These are phyloP conservation scores for Sussaba pulchella DNA, from an alignment of 2,888 invertebrate genomes.

Conservation along the genomic window DNA sequence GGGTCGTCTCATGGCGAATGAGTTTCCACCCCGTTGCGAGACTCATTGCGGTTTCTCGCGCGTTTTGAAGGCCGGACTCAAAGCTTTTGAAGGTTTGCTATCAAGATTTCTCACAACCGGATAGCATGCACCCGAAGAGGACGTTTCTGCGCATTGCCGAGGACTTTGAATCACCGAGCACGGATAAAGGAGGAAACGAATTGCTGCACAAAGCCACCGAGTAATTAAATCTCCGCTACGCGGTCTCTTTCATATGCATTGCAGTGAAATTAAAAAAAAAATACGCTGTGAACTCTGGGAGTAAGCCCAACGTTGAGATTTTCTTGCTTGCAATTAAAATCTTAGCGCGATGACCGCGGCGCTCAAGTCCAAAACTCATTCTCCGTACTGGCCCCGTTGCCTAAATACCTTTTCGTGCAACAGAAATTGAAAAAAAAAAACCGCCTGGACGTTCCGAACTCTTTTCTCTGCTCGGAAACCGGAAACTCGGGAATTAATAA, in stretches of 20 bases:
- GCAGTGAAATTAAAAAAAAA: constrained; percentile 20
- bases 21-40: background rate
- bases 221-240: constrained; percentile 68
- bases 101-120: constrained; percentile 67
- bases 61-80: constrained; percentile 64
- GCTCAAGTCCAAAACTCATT: constrained; percentile 37
- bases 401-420: constrained; percentile 20
- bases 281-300: background rate
- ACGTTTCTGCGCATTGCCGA: constrained; percentile 24
- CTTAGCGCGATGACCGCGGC: constrained; percentile 56
- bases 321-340: constrained; percentile 69
- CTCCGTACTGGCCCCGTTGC: constrained; percentile 53
- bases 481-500: too few relatives aligned
- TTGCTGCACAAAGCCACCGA: constrained; percentile 53
- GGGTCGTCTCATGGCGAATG: constrained; percentile 56
- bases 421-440: constrained; percentile 55
- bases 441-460: constrained; percentile 19
- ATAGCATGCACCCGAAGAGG: constrained; percentile 11
- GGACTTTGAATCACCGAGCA: constrained; percentile 34
- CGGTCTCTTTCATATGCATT: constrained; percentile 53
- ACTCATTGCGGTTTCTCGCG: constrained; percentile 3
- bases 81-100: constrained; percentile 64
- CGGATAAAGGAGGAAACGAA: constrained; percentile 35
- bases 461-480: constrained; percentile 28
- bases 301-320: constrained; percentile 33